Evolutionary conservation across 2,797 vertebrate genomes (phyloP).

Genomic region (Rhinophrynus dorsalis): DNA sequence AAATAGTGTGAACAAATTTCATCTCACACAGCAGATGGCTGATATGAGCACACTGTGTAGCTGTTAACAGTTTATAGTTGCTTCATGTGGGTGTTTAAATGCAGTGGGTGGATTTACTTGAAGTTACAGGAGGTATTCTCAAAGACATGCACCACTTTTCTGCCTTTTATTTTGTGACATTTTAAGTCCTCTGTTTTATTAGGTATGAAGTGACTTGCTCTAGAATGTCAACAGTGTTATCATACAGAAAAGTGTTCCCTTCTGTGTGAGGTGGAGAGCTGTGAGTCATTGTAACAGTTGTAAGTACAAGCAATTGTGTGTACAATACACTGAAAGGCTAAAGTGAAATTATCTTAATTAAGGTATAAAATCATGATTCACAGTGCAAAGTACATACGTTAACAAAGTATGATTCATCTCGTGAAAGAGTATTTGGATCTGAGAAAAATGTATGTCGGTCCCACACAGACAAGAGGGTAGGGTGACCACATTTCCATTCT

Average conservation of each 20-base stretch:
- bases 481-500: too few relatives aligned
- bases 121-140: not conserved
- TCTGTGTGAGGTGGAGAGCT: not conserved
- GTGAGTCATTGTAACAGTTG: constrained; percentile 16
- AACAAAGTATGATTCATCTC: too few relatives aligned
- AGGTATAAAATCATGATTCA: not conserved
- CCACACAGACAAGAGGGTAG: too few relatives aligned
- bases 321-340: not conserved
- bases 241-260: too few relatives aligned
- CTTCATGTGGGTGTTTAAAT: constrained; percentile 11
- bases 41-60: not conserved
- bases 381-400: not conserved
- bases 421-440: too few relatives aligned
- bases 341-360: not conserved
- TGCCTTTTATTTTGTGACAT: not conserved
- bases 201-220: not conserved
- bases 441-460: too few relatives aligned
- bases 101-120: not conserved
- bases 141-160: not conserved
- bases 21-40: constrained; percentile 1
- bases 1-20: not conserved
- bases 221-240: too few relatives aligned
- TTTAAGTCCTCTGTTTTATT: not conserved
- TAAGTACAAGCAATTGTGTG: not conserved
- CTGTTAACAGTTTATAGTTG: not conserved